Evolutionary conservation across 2,797 vertebrate genomes (phyloP).

Genomic region (Nyctibius grandis): DNA sequence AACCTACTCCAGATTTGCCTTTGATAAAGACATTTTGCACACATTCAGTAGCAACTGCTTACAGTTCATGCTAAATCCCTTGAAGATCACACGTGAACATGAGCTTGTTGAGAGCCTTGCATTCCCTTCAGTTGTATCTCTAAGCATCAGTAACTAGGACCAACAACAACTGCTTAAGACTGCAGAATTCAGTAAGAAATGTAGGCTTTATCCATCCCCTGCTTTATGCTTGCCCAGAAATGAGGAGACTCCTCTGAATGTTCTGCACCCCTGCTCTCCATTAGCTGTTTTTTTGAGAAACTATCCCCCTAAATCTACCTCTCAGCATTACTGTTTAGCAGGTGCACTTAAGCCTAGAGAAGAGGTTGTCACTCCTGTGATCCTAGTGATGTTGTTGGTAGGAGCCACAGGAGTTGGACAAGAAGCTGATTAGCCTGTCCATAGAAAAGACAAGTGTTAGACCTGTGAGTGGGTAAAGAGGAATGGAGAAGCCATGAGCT

Average conservation of each 20-base stretch:
- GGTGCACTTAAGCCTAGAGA: not conserved
- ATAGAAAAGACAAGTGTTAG: not conserved
- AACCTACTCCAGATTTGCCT: not conserved
- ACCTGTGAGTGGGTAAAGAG: not conserved
- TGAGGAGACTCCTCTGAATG: not conserved
- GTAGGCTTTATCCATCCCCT: not conserved
- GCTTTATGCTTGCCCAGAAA: not conserved
- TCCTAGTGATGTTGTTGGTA: not conserved
- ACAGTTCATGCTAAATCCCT: not conserved
- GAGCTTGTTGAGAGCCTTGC: not conserved
- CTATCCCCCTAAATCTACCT: not conserved
- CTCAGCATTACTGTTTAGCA: not conserved
- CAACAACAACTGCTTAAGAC: not conserved
- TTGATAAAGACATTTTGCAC: not conserved
- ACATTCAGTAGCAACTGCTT: not conserved
- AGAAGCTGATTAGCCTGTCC: not conserved
- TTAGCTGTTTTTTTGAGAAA: not conserved
- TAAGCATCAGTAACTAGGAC: not conserved
- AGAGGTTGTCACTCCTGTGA: not conserved
- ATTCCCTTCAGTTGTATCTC: not conserved
- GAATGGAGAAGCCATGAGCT: not conserved
- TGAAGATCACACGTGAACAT: not conserved
- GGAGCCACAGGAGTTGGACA: not conserved
- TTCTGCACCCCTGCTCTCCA: not conserved
- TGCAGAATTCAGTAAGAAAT: not conserved